Conservation (phyloP, 2,888 invertebrate species). For the Cephus spinipes region DNA sequence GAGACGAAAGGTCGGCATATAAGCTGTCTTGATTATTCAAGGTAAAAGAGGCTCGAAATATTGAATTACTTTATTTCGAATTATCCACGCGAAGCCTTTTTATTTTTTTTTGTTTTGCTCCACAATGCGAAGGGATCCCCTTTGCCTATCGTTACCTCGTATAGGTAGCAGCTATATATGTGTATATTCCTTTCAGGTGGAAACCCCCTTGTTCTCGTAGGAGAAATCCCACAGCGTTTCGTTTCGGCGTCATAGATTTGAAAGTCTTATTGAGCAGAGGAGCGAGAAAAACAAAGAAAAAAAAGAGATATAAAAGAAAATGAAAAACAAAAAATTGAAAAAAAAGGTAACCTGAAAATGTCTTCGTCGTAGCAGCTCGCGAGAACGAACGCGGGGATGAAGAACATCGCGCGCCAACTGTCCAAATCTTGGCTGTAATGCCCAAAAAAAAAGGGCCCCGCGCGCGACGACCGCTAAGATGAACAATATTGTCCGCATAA, state of each 20-base stretch:
- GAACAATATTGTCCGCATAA: slow-evolving; percentile 20
- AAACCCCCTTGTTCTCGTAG: background rate
- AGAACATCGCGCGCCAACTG: background rate
- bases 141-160: background rate
- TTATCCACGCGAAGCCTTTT: background rate
- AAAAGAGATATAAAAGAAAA: background rate
- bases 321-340: background rate
- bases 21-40: background rate
- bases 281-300: background rate
- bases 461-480: background rate
- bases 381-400: background rate
- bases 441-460: background rate
- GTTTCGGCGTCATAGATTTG: background rate
- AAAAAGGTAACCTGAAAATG: background rate
- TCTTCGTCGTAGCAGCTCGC: background rate
- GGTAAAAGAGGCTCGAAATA: background rate
- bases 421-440: background rate
- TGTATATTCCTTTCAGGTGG: background rate
- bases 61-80: slow-evolving; percentile 7
- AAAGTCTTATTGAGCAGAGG: background rate
- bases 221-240: background rate
- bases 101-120: background rate
- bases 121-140: background rate
- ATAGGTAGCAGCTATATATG: background rate
- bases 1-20: background rate